Evolutionary conservation across 2,888 invertebrate species (phyloP), one percentile per base, ranked within the genome.

Genomic region (Spodoptera littoralis): DNA sequence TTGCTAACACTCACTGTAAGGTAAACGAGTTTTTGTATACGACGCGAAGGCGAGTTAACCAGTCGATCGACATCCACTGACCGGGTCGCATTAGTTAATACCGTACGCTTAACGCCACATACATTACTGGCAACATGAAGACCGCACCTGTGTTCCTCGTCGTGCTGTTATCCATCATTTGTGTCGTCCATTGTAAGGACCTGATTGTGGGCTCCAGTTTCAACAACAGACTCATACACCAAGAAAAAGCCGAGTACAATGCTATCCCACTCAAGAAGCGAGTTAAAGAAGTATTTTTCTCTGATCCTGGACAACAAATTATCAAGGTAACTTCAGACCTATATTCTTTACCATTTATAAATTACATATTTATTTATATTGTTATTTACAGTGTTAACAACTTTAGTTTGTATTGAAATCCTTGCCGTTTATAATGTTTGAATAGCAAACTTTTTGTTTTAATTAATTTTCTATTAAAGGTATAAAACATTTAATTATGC

Each of bases 151-250:
- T 92, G 71, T 70, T 93, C 62, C 75, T 90, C 43, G 60, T 89
- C 49, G 87, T 90, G 52, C 69, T 90, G 13, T 68, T 91, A n/a
- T 87, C 90, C 18, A 85, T 88, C 57, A 74, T 92, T 59, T 85
- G 86, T 77, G 81, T 85, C 27, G 81, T 82, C 73, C 81, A 90
- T 67, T 88, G 90, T 73, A 92, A 93, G 74, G 94, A 94, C 72
- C 84, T 94, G 45, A 94, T 94, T 56, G 90, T 93, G 27, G 94
- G 94, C 47, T 89, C 92, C 11, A 93, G 92, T 81, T 94, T 88
- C 75, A 94, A 94, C 78, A 88, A 88, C 70, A 85, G 93, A 72
- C 81, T 94, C 60, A 43, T 92, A 18, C 89, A 87, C 85, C 93
- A 93, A 70, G 80, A 93, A 70, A 94, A 94, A 73, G 91, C 91